Conservation (phyloP, 2,797 vertebrate species). For the Darevskia mixta region DNA sequence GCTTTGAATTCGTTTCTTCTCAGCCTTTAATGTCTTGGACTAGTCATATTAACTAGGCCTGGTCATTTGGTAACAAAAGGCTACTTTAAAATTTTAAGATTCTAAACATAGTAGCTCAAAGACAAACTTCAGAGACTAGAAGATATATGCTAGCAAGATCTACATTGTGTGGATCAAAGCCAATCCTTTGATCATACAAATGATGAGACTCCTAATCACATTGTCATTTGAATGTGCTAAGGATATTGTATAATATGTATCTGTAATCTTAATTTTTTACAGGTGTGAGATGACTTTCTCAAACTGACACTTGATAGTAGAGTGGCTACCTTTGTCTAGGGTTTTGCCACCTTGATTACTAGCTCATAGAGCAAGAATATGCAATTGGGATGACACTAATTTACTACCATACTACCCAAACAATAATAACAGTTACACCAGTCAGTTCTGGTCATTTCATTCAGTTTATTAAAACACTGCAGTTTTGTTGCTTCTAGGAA, state of each 20-base stretch:
- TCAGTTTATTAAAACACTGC: not conserved
- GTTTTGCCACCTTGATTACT: not conserved
- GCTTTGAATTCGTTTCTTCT: not conserved
- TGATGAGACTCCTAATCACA: not conserved
- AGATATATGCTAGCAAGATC: not conserved
- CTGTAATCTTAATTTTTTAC: not conserved
- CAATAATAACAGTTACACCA: not conserved
- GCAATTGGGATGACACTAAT: not conserved
- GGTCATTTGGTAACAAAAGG: not conserved
- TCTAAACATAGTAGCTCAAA: not conserved
- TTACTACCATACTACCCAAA: not conserved
- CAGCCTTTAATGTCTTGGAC: not conserved
- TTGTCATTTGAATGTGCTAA: not conserved
- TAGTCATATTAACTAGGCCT: not conserved
- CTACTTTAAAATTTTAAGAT: not conserved
- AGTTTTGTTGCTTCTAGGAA: not conserved
- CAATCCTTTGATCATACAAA: not conserved
- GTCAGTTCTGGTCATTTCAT: not conserved
- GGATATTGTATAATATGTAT: not conserved
- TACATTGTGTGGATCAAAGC: not conserved
- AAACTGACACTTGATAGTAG: not conserved
- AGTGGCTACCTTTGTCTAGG: not conserved
- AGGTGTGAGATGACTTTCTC: not conserved
- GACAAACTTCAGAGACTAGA: not conserved
- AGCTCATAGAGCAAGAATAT: not conserved